Percentiles rank a stretch among this genome's conserved stretches.
These are phyloP conservation scores for Poecilia gillii DNA, from an alignment of 2,797 vertebrate species.

Conservation along the genomic window DNA sequence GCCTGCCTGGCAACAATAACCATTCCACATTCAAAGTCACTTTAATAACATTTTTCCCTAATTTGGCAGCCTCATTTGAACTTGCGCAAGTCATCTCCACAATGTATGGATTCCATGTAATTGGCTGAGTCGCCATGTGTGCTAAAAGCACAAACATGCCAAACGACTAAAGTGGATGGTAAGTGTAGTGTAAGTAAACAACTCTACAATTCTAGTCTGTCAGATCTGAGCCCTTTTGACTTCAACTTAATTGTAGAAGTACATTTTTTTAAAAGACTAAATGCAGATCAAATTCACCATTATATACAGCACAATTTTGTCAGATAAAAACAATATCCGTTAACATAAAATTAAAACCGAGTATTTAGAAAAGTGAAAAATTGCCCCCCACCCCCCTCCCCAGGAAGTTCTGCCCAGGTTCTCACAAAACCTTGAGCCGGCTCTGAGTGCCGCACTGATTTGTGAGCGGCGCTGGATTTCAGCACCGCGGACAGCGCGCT, in stretches of 20 bases:
- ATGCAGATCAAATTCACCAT: not conserved
- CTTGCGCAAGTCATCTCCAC: not conserved
- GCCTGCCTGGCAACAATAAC: not conserved
- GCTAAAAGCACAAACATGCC: not conserved
- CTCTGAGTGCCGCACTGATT: constrained; percentile 63
- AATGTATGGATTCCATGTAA: not conserved
- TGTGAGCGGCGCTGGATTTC: constrained; percentile 76
- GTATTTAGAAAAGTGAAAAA: not conserved
- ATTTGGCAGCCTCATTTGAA: not conserved
- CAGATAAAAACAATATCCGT: not conserved
- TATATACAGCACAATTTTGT: not conserved
- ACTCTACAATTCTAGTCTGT: not conserved
- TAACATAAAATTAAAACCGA: not conserved
- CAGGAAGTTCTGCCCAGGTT: not conserved
- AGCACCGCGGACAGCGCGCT: constrained; percentile 80
- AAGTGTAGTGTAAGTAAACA: not conserved
- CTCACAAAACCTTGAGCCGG: not conserved
- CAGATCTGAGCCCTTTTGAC: not conserved
- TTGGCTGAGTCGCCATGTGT: not conserved
- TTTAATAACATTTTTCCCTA: not conserved
- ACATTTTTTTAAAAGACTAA: not conserved
- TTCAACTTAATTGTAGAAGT: not conserved
- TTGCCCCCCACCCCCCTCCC: not conserved
- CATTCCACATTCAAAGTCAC: not conserved
- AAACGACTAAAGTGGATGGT: not conserved